Percentiles rank a stretch among this genome's conserved stretches.
phyloP scores from a whole-genome alignment of 2,888 invertebrate species.

The Ypsolopha scabrella region DNA sequence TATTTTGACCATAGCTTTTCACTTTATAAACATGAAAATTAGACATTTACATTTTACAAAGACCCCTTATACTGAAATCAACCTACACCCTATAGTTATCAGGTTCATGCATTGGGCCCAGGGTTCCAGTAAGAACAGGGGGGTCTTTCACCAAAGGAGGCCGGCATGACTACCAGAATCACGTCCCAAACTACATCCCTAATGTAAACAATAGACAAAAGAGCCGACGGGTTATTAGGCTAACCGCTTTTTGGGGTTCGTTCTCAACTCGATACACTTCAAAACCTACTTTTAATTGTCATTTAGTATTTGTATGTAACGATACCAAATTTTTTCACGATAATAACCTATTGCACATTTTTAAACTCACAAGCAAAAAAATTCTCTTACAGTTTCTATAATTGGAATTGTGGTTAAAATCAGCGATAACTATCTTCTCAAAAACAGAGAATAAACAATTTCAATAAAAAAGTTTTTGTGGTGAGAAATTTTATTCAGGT shows the following conservation, averaged over 20 bases:
- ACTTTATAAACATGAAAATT: background rate
- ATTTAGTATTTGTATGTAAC: too few species aligned
- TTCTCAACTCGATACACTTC: background rate
- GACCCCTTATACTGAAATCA: too few species aligned
- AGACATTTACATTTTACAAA: too few species aligned
- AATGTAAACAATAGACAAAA: slow-evolving; percentile 69
- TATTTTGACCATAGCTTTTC: background rate
- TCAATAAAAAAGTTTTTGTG: too few species aligned
- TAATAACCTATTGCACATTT: too few species aligned
- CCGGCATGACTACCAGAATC: slow-evolving; percentile 64
- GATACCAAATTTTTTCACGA: too few species aligned
- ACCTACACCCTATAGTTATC: slow-evolving; percentile 34
- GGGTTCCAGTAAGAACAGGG: slow-evolving; percentile 28
- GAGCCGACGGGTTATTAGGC: slow-evolving; percentile 50
- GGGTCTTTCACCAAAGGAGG: slow-evolving; percentile 49
- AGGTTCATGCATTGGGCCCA: background rate
- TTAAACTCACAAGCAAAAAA: too few species aligned
- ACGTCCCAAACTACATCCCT: slow-evolving; percentile 49
- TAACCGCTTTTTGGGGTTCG: slow-evolving; percentile 26
- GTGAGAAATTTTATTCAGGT: too few species aligned
- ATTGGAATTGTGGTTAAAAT: too few species aligned
- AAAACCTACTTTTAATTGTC: background rate
- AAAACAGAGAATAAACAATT: too few species aligned
- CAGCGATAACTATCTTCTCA: too few species aligned
- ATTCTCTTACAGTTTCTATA: too few species aligned